phyloP scores from a whole-genome alignment of 1,140 invertebrate genomes.

The Aphelenchoides fujianensis region DNA sequence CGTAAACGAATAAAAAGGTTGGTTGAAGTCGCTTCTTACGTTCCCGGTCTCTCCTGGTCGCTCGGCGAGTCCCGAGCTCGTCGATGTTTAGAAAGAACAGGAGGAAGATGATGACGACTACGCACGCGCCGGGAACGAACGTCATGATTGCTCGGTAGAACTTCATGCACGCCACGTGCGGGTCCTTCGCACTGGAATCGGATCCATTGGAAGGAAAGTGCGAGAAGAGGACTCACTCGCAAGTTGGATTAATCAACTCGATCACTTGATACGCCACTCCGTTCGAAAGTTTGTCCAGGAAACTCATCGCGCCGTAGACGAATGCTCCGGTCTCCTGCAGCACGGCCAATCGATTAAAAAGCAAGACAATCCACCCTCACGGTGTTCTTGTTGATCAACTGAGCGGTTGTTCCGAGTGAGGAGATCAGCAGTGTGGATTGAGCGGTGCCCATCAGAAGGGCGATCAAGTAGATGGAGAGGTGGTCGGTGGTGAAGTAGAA shows the following conservation, averaged over 20 bases:
- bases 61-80: constrained; percentile 14
- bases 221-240: constrained; percentile 41
- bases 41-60: constrained; percentile 3
- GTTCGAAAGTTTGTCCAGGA: constrained; percentile 83
- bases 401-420: constrained; percentile 80
- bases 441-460: constrained; percentile 75
- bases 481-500: constrained; percentile 67
- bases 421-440: constrained; percentile 82
- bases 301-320: constrained; percentile 94
- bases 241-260: constrained; percentile 68
- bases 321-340: constrained; percentile 78
- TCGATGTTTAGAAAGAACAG: constrained; percentile 44
- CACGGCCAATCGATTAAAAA: constrained; percentile 24
- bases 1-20: too few relatives aligned
- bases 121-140: constrained; percentile 52
- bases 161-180: constrained; percentile 26
- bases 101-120: constrained; percentile 43
- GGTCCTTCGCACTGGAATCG: not conserved
- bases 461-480: constrained; percentile 74
- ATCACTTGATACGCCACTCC: constrained; percentile 80
- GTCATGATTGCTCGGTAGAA: constrained; percentile 57
- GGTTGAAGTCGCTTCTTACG: too few relatives aligned
- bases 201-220: not conserved
- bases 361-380: constrained; percentile 62
- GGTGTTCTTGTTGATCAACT: constrained; percentile 80